Conservation (phyloP, 2,888 invertebrate genomes). For the Peribatodes rhomboidaria region DNA sequence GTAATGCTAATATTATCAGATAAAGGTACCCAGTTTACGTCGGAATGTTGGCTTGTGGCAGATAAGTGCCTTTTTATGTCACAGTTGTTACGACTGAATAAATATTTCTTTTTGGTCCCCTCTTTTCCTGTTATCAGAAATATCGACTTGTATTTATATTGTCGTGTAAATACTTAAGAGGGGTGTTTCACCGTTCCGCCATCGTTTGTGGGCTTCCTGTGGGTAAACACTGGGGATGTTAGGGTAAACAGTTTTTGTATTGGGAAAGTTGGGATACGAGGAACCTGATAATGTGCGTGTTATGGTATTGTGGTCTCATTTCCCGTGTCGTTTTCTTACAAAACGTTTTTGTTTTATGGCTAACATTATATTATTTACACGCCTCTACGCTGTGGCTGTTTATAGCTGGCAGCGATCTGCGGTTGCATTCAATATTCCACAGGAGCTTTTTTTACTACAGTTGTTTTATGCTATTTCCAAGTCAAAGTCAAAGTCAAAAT, state of each 20-base stretch:
- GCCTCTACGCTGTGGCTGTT: too few relatives aligned
- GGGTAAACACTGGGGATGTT: conserved; percentile 34
- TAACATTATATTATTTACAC: neutral
- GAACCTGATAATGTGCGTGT: conserved; percentile 15
- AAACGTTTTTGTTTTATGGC: conserved; percentile 5
- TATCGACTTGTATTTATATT: conserved; percentile 52
- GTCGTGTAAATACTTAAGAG: conserved; percentile 49
- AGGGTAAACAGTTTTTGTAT: conserved; percentile 37
- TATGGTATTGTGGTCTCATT: conserved; percentile 16
- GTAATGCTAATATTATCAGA: conserved; percentile 33
- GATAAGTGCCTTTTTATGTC: conserved; percentile 57
- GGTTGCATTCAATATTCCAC: too few relatives aligned
- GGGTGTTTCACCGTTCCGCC: conserved; percentile 37
- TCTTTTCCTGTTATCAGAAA: conserved; percentile 49
- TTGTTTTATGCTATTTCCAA: too few relatives aligned
- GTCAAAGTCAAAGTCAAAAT: too few relatives aligned
- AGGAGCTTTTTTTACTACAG: too few relatives aligned
- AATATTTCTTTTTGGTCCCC: conserved; percentile 51
- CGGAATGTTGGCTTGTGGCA: conserved; percentile 26
- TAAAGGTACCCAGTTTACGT: conserved; percentile 36
- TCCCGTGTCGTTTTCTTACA: conserved; percentile 7
- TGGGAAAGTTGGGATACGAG: conserved; percentile 19
- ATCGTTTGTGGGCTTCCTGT: conserved; percentile 37
- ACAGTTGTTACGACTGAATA: conserved; percentile 52
- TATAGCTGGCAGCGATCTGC: too few relatives aligned